Percentiles rank a stretch among this genome's conserved stretches.
Evolutionary conservation across 1,140 invertebrate species (phyloP).

Genomic region (Babylonia areolata): DNA sequence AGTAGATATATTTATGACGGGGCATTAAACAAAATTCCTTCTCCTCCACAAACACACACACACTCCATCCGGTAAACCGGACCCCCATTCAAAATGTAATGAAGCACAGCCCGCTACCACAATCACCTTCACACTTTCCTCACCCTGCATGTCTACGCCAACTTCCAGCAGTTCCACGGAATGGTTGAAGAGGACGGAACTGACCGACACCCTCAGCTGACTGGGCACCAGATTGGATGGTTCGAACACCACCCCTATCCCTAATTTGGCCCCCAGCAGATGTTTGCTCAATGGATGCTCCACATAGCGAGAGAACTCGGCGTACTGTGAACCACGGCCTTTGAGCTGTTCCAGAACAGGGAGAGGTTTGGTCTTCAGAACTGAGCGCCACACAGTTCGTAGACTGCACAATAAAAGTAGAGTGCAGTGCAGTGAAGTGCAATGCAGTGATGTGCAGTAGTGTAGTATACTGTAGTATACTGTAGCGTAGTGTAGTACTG

Average conservation of each 20-base stretch:
- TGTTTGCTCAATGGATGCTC: conserved; percentile 5
- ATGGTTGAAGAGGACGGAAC: not conserved
- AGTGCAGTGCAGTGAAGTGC: too few relatives aligned
- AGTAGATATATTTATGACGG: too few relatives aligned
- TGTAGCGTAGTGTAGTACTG: too few relatives aligned
- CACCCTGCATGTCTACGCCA: not conserved
- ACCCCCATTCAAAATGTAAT: too few relatives aligned
- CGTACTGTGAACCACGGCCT: conserved; percentile 24
- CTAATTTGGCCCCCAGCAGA: not conserved
- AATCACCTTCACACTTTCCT: too few relatives aligned
- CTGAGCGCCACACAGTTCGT: not conserved
- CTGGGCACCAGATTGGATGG: conserved; percentile 19
- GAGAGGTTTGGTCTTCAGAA: not conserved
- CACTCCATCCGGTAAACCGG: too few relatives aligned
- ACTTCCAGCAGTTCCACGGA: conserved; percentile 16
- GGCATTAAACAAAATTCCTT: too few relatives aligned
- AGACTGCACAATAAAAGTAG: not conserved
- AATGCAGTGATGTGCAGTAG: too few relatives aligned
- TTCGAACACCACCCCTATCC: not conserved
- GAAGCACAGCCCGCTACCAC: too few relatives aligned
- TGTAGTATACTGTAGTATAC: too few relatives aligned
- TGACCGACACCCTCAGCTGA: not conserved
- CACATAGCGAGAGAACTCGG: conserved; percentile 13
- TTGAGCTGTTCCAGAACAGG: not conserved
- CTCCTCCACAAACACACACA: too few relatives aligned